A percentile compares a stretch with the other conserved stretches of the same genome.
These are phyloP conservation scores for Microcebus murinus DNA, from an alignment of 2,113 vertebrate genomes.

Conservation along the genomic window DNA sequence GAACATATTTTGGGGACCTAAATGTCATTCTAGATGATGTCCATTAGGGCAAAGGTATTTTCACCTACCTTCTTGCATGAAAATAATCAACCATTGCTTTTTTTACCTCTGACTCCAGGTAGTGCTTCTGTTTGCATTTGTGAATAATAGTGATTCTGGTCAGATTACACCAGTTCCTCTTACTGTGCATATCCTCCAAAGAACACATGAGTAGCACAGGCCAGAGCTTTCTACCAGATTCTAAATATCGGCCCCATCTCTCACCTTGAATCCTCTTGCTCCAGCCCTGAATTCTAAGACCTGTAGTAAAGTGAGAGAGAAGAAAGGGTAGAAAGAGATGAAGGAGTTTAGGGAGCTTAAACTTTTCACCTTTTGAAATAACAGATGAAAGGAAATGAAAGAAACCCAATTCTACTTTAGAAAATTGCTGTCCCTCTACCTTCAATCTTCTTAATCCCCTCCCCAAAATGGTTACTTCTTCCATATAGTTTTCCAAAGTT, in stretches of 20 bases:
- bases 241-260: not conserved
- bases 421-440: not conserved
- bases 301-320: not conserved
- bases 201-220: not conserved
- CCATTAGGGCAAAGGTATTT: not conserved
- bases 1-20: not conserved
- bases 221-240: not conserved
- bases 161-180: not conserved
- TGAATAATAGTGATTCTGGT: not conserved
- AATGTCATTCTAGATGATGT: not conserved
- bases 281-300: slow-evolving; percentile 9
- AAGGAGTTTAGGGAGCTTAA: not conserved
- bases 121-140: not conserved
- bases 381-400: slow-evolving; percentile 27
- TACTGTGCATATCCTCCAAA: not conserved
- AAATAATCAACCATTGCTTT: not conserved
- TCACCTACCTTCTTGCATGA: not conserved
- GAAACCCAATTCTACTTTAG: not conserved
- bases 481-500: slow-evolving; percentile 1
- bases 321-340: not conserved
- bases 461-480: not conserved
- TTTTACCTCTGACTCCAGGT: not conserved
- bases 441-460: not conserved
- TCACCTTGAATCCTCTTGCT: not conserved
- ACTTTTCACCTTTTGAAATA: slow-evolving; percentile 44